A percentile compares a stretch with the other conserved stretches of the same genome.
Conservation (phyloP, 1,140 invertebrate species). For the Callitettix versicolor region DNA sequence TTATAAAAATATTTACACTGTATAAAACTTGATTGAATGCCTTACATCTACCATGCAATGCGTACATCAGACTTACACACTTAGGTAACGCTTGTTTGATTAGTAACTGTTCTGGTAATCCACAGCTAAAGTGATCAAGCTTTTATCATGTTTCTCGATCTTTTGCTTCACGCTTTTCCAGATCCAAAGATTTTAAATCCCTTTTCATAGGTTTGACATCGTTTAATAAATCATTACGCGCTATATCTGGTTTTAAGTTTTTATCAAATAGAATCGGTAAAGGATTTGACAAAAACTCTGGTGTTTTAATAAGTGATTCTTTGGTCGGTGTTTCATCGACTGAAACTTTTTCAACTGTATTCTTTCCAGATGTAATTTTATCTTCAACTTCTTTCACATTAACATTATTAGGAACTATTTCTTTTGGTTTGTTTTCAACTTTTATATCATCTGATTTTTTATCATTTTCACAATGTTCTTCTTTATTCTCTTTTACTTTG, state of each 20-base stretch:
- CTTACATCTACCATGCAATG: too few species aligned
- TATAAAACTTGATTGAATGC: too few species aligned
- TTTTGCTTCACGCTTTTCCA: constrained; percentile 19
- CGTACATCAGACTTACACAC: too few species aligned
- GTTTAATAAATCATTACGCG: constrained; percentile 5
- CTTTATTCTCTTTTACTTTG: background rate
- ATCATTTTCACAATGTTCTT: constrained; percentile 4
- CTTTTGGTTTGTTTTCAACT: background rate
- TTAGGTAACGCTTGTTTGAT: too few species aligned
- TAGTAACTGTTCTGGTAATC: too few species aligned
- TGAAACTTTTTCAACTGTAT: background rate
- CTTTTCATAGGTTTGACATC: constrained; percentile 28
- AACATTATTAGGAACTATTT: background rate
- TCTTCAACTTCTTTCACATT: background rate
- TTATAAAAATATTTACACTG: too few species aligned
- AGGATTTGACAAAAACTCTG: constrained; percentile 28
- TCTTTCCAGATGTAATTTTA: background rate
- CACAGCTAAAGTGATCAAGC: too few species aligned
- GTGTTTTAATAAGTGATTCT: constrained; percentile 28
- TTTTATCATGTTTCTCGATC: background rate
- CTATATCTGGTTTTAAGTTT: background rate
- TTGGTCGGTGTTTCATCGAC: background rate
- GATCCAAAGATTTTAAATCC: constrained; percentile 30
- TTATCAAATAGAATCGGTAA: constrained; percentile 1
- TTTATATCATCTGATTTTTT: background rate